Conservation (phyloP, 2,888 invertebrate species). For the Diploptera punctata region DNA sequence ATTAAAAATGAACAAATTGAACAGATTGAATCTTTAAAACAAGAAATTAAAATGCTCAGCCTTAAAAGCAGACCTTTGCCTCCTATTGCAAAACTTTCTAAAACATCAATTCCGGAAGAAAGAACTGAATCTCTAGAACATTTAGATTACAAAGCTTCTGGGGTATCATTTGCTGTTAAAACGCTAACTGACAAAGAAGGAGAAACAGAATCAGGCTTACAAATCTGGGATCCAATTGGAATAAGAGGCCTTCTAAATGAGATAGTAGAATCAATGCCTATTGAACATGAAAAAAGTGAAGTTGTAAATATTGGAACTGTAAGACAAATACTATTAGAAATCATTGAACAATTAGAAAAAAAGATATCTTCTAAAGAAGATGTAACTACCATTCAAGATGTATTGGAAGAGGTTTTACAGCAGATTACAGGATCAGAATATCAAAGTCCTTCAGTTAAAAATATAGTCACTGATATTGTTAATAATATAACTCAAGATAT, state of each 20-base stretch:
- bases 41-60: conserved; percentile 12
- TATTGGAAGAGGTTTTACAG: background rate
- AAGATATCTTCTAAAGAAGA: background rate
- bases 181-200: background rate
- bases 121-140: too few relatives aligned
- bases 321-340: background rate
- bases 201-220: too few relatives aligned
- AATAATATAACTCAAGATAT: background rate
- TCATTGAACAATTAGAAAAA: background rate
- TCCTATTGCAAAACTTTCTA: background rate
- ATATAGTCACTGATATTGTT: background rate
- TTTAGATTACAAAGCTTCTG: too few relatives aligned
- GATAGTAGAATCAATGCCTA: background rate
- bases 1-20: background rate
- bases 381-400: background rate
- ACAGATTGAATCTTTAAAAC: background rate
- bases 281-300: too few relatives aligned
- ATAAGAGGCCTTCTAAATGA: background rate
- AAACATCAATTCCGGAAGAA: too few relatives aligned
- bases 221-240: background rate
- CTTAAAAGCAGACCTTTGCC: conserved; percentile 8
- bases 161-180: too few relatives aligned
- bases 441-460: too few relatives aligned
- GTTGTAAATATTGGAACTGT: too few relatives aligned
- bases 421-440: too few relatives aligned